Conservation (phyloP, 2,797 vertebrate species). For the Eleutherodactylus coqui region DNA sequence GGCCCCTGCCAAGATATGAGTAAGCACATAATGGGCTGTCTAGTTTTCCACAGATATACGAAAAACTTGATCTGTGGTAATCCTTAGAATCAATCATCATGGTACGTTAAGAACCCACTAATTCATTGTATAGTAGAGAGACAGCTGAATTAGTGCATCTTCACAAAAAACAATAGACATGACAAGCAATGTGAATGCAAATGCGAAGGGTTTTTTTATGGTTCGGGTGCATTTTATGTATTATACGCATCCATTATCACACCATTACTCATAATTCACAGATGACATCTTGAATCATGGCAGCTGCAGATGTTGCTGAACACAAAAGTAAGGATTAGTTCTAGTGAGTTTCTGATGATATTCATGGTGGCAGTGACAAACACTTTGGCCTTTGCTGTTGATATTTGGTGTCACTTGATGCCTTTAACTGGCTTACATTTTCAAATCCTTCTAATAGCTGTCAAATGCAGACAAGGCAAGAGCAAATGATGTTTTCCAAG, state of each 20-base stretch:
- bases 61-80: slow-evolving; percentile 26
- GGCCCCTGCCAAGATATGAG: slow-evolving; percentile 41
- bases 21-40: slow-evolving; percentile 41
- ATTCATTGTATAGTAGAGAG: slow-evolving; percentile 33
- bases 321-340: slow-evolving; percentile 10
- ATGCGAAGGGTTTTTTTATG: slow-evolving; percentile 7
- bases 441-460: neutral
- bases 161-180: slow-evolving; percentile 12
- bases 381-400: slow-evolving; percentile 39
- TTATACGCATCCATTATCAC: neutral
- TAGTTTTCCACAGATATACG: slow-evolving; percentile 10
- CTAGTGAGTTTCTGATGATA: slow-evolving; percentile 2
- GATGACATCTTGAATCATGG: neutral
- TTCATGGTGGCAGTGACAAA: slow-evolving; percentile 35
- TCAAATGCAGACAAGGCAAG: slow-evolving; percentile 2
- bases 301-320: neutral
- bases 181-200: neutral
- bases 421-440: neutral
- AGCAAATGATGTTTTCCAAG: neutral
- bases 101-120: slow-evolving; percentile 33
- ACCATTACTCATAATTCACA: slow-evolving; percentile 11
- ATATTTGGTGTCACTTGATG: slow-evolving; percentile 37
- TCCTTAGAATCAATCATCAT: slow-evolving; percentile 33
- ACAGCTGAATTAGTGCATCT: slow-evolving; percentile 39
- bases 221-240: neutral